Evolutionary conservation across 2,113 vertebrate species (phyloP).

Genomic region (Ciconia stormi): DNA sequence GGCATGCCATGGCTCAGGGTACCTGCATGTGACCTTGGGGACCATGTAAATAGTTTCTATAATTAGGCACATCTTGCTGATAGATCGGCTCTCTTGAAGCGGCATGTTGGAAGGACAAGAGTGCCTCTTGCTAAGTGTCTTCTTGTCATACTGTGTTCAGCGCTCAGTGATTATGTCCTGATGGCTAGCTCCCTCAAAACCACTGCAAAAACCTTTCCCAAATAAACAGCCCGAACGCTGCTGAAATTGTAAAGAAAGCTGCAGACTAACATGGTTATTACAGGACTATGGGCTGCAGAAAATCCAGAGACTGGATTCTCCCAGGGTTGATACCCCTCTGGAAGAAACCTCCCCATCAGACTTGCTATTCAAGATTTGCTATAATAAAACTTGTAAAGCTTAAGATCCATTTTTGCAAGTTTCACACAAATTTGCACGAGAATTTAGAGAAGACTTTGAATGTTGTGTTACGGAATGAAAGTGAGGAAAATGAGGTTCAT

Average conservation of each 20-base stretch:
- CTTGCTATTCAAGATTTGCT: not conserved
- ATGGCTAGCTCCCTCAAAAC: not conserved
- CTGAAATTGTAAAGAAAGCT: not conserved
- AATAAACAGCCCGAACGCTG: fast-evolving
- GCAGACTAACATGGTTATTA: not conserved
- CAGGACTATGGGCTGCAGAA: not conserved
- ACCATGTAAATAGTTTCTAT: fast-evolving
- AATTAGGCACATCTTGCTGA: not conserved
- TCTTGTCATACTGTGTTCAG: not conserved
- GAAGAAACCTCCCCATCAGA: not conserved
- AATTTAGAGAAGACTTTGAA: not conserved
- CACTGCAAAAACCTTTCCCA: not conserved
- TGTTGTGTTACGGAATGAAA: not conserved
- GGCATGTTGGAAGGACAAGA: not conserved
- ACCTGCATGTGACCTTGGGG: not conserved
- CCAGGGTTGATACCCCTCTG: not conserved
- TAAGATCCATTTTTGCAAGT: not conserved
- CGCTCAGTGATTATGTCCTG: not conserved
- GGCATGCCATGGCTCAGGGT: not conserved
- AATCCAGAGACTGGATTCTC: not conserved
- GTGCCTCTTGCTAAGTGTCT: not conserved
- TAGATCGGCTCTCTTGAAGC: not conserved
- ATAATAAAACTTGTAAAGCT: not conserved
- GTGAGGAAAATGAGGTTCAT: not conserved
- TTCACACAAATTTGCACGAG: not conserved